Conservation (phyloP, 1,140 invertebrate genomes). For the Aphaenogaster rudis region DNA sequence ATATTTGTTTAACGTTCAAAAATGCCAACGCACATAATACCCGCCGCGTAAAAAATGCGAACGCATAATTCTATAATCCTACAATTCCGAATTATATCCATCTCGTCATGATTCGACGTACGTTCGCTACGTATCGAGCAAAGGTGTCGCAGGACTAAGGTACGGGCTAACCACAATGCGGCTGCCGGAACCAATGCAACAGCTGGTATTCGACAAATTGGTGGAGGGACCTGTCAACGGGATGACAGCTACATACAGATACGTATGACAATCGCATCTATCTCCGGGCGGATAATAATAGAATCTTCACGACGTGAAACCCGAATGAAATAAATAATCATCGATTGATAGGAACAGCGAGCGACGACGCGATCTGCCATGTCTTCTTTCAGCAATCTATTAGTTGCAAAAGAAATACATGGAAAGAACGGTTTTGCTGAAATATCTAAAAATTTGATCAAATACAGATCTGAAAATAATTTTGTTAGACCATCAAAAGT, state of each 20-base stretch:
- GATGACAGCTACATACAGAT: conserved; percentile 51
- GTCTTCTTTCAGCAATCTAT: not conserved
- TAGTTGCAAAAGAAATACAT: not conserved
- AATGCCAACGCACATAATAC: not conserved
- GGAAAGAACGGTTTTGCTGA: too few species aligned
- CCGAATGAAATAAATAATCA: conserved; percentile 19
- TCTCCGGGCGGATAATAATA: conserved; percentile 4
- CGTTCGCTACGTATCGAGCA: conserved; percentile 18
- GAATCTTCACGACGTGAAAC: not conserved
- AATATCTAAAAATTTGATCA: too few species aligned
- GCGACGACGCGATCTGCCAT: not conserved
- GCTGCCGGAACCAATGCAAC: conserved; percentile 65
- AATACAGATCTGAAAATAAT: too few species aligned
- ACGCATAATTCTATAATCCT: too few species aligned
- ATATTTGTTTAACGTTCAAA: conserved; percentile 16
- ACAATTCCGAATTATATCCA: conserved; percentile 7
- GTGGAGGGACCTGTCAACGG: conserved; percentile 35
- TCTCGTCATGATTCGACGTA: not conserved
- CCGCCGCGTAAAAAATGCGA: not conserved
- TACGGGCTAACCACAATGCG: conserved; percentile 49
- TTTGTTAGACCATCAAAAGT: too few species aligned
- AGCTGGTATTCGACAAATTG: conserved; percentile 69
- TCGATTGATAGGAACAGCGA: not conserved
- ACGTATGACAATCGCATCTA: conserved; percentile 11
- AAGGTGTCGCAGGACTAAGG: conserved; percentile 36